A percentile compares a stretch with the other conserved stretches of the same genome.
phyloP scores from a whole-genome alignment of 2,888 invertebrate genomes.

The Azorinus chamasolen region DNA sequence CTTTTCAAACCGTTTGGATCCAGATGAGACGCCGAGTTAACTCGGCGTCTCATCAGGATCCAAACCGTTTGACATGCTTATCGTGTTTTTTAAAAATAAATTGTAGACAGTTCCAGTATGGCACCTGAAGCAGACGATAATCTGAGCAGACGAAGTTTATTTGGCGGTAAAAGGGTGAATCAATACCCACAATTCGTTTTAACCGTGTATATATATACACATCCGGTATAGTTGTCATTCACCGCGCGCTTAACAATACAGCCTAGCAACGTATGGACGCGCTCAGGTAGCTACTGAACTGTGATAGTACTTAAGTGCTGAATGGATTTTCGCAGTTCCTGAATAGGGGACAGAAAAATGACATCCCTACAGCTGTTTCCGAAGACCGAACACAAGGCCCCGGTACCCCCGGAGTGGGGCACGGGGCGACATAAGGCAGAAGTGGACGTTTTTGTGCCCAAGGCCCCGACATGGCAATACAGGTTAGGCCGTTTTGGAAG shows the following conservation, averaged over 20 bases:
- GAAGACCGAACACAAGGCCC: conserved; percentile 59
- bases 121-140: no score
- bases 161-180: no score
- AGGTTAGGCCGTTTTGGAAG: conserved; percentile 56
- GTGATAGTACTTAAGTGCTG: conserved; percentile 16
- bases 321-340: neutral
- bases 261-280: conserved; percentile 70
- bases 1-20: no score
- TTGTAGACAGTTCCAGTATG: no score
- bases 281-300: conserved; percentile 32
- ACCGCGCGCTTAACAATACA: conserved; percentile 44
- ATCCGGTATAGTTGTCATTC: no score
- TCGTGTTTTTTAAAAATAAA: no score
- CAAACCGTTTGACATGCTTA: no score
- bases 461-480: conserved; percentile 76
- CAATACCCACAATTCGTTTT: no score
- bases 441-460: conserved; percentile 72
- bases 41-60: no score
- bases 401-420: conserved; percentile 75
- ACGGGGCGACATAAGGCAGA: conserved; percentile 74
- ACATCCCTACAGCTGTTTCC: conserved; percentile 74
- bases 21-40: no score
- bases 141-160: no score
- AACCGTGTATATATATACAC: no score
- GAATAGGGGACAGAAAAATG: conserved; percentile 49